Base-by-base conservation (phyloP, 1,140 invertebrate species). In the Lethrus apterus region DNA sequence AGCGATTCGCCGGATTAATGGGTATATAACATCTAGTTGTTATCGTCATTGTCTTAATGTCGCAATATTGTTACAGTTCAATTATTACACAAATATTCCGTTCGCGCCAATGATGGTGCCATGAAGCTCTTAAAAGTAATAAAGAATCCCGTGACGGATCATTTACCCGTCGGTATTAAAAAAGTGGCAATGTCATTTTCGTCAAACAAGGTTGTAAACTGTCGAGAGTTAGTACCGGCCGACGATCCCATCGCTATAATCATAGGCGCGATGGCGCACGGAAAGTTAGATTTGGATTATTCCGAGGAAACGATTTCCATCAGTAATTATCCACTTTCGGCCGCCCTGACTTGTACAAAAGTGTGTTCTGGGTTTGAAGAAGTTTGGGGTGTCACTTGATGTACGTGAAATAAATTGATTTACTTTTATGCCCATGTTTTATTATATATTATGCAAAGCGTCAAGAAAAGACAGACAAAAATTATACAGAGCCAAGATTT, bases 281-380 rank as follows among this genome's bases (percentile, higher is more conserved):
- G 96, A 45, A 87, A 86, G 75, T 77, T 97, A 3, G 78, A 89
- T 56, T 74, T 81, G 1, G 92, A 98, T 67, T 99, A 98, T 68
- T 80, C 81, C 8, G 93, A 98, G 73, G 84, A 91, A 45, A 80
- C 81, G 0, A 73, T 93, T 59, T 93, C 95, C 1, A 90, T 99
- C 20, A 95, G 90, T 62, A 92, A 89, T 63, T 98, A 96, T 72
- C 96, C 96, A 9, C 70, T 99, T 10, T 98, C 93, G 42, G 96
- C 86, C 19, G 96, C 96, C 19, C 73, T 99, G 20, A 89, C 95
- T 0, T 98, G 95, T 73, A 82, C 89, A 14, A 99, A 99, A 73
- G 64, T 99, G n/a, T 97, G 93, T 70, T 82, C 79, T 33, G 94
- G 89, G 17, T 98, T 99, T 75, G 96, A 99, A 77, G 90, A 98